These are phyloP conservation scores for Pedetes capensis DNA, from an alignment of 2,113 vertebrate species.

Conservation along the genomic window DNA sequence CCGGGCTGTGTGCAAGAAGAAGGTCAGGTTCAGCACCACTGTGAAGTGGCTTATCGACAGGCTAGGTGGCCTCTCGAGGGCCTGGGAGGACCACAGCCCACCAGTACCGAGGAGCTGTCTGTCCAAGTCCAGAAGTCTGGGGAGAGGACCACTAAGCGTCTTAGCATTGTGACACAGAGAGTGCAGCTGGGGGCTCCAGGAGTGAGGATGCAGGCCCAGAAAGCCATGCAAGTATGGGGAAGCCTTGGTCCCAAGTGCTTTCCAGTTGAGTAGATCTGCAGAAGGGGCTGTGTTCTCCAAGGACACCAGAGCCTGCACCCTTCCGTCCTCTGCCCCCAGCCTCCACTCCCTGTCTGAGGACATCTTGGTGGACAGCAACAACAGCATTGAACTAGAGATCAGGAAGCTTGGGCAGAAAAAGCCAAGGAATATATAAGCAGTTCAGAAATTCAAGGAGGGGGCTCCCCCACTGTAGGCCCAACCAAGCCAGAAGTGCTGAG, in stretches of 20 bases:
- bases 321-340: neutral
- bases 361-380: constrained; percentile 93
- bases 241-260: no score
- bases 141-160: neutral
- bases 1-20: constrained; percentile 84
- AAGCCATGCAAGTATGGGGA: no score
- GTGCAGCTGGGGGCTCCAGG: rapidly evolving
- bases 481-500: constrained; percentile 46
- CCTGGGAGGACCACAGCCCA: constrained; percentile 66
- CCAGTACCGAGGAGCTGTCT: constrained; percentile 79
- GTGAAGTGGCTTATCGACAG: constrained; percentile 65
- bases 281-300: constrained; percentile 40
- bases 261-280: constrained; percentile 48
- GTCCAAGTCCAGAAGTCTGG: constrained; percentile 74
- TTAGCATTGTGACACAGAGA: neutral
- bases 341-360: constrained; percentile 80
- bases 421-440: constrained; percentile 85
- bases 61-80: constrained; percentile 37
- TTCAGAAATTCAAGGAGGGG: neutral
- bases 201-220: neutral
- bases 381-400: constrained; percentile 97
- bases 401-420: constrained; percentile 93
- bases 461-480: rapidly evolving
- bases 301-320: neutral
- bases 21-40: constrained; percentile 79